These are phyloP conservation scores for Lasioglossum baleicum DNA, from an alignment of 1,140 invertebrate species.

Conservation along the genomic window DNA sequence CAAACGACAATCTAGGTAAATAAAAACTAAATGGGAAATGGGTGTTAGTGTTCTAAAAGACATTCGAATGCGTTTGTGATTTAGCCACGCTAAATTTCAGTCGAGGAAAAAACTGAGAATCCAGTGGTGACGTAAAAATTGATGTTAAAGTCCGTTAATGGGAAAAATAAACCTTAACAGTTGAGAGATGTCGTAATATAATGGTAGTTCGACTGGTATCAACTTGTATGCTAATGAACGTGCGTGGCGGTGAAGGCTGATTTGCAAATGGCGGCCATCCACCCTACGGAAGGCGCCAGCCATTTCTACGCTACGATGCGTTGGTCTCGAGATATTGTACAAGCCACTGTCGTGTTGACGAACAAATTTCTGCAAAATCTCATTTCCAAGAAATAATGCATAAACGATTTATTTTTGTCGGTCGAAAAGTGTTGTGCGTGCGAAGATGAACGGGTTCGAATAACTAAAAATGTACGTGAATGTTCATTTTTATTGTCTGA, in stretches of 20 bases:
- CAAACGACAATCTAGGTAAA: too few relatives aligned
- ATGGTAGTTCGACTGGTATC: constrained; percentile 32
- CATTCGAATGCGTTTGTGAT: background rate
- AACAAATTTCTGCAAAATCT: background rate
- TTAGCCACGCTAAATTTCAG: background rate
- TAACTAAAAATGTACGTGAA: too few relatives aligned
- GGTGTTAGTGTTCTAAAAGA: too few relatives aligned
- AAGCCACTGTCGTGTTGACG: background rate
- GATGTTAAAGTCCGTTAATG: constrained; percentile 2
- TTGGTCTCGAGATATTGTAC: background rate
- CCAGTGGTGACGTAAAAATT: background rate
- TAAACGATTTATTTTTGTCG: background rate
- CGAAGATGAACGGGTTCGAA: too few relatives aligned
- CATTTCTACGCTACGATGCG: constrained; percentile 61
- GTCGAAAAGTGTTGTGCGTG: too few relatives aligned
- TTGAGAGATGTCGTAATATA: background rate
- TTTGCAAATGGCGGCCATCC: constrained; percentile 64
- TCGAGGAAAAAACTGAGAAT: background rate
- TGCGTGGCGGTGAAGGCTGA: constrained; percentile 36
- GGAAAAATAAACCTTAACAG: constrained; percentile 26
- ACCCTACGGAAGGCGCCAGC: constrained; percentile 52
- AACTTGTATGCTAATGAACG: constrained; percentile 56
- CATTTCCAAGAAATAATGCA: background rate
- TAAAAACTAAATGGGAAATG: too few relatives aligned
- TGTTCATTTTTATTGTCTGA: too few relatives aligned